Conservation (phyloP, 2,888 invertebrate species). For the Electrophaes corylata region DNA sequence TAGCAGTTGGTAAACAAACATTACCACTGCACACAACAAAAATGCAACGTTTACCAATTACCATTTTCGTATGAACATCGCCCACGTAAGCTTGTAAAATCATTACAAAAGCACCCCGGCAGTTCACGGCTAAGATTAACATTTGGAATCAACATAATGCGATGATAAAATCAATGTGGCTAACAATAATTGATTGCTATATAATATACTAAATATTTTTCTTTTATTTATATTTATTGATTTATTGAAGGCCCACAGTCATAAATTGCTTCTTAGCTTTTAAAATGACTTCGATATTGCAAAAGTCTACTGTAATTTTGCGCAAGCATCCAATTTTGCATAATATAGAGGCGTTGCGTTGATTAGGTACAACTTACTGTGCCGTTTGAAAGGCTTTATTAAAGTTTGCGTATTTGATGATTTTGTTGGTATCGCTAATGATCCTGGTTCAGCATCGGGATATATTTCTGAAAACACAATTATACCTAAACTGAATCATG, state of each 20-base stretch:
- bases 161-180: background rate
- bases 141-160: constrained; percentile 6
- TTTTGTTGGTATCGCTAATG: constrained; percentile 10
- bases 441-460: constrained; percentile 17
- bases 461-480: constrained; percentile 21
- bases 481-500: background rate
- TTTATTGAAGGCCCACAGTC: background rate
- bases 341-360: constrained; percentile 12
- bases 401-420: constrained; percentile 19
- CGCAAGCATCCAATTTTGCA: constrained; percentile 28
- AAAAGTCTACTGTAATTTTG: constrained; percentile 12
- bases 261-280: constrained; percentile 1
- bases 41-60: background rate
- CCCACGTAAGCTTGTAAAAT: background rate
- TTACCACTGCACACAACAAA: no score
- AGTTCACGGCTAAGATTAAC: constrained; percentile 5
- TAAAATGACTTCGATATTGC: constrained; percentile 4
- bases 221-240: background rate
- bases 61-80: no score
- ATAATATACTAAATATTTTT: background rate
- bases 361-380: constrained; percentile 32
- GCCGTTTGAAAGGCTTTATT: constrained; percentile 31
- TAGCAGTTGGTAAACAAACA: no score
- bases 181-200: background rate
- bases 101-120: background rate